phyloP scores from a whole-genome alignment of 2,797 vertebrate genomes.

The Hyperoplus immaculatus region DNA sequence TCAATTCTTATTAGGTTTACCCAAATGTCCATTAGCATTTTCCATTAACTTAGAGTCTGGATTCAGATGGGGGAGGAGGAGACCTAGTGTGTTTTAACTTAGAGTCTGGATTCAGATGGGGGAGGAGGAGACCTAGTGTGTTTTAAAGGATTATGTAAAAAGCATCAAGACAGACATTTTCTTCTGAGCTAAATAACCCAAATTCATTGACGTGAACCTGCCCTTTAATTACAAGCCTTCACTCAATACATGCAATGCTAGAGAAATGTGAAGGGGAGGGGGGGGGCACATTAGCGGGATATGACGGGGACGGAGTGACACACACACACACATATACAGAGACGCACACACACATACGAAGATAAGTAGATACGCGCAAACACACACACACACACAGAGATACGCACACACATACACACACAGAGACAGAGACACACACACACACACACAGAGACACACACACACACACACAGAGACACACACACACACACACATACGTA shows the following conservation, averaged over 20 bases:
- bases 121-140: constrained; percentile 59
- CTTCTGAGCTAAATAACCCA: constrained; percentile 77
- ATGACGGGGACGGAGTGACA: constrained; percentile 57
- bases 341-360: too few species aligned
- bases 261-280: not conserved
- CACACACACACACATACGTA: too few species aligned
- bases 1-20: constrained; percentile 81
- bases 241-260: constrained; percentile 63
- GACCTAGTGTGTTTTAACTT: constrained; percentile 74
- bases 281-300: constrained; percentile 58
- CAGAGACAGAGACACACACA: too few species aligned
- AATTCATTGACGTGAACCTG: constrained; percentile 76
- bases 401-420: too few species aligned
- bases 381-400: too few species aligned
- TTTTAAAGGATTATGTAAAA: constrained; percentile 83
- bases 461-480: too few species aligned
- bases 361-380: too few species aligned
- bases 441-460: too few species aligned
- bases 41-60: constrained; percentile 75
- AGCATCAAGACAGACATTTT: constrained; percentile 74
- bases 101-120: constrained; percentile 59
- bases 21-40: constrained; percentile 78
- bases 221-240: constrained; percentile 81
- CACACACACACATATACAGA: too few species aligned
- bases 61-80: constrained; percentile 44